Base-by-base conservation (phyloP, 2,113 vertebrate genomes). In the Aphelocoma coerulescens region DNA sequence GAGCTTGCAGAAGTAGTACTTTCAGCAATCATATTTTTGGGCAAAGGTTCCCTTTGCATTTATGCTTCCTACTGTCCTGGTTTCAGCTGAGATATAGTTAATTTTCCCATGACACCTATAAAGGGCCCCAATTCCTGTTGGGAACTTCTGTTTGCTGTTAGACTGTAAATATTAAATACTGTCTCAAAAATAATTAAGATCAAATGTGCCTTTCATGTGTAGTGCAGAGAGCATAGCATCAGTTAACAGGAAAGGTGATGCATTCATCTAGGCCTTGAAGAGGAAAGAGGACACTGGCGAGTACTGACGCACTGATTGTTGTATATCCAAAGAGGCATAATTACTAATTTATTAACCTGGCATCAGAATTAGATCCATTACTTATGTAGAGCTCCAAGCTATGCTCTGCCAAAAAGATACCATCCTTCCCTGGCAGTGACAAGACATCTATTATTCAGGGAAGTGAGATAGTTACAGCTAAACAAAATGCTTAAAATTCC, bases 301-400 rank as follows among this genome's bases (percentile, higher is more conserved):
- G 44, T 83, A 66, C 76, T 80, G 68, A 61, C 23, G 18, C 94
- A 90, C 65, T 86, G 88, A 92, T 95, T 94, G 88, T 86, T 95
- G 41, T 57, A 57, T 72, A 72, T 41, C 91, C 81, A 86, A 68
- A 71, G 65, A 92, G 44, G 74, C 91, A 68, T 37, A 86, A 95
- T 95, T 88, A 93, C 85, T 96, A 92, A 96, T 95, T 94, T 93
- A 96, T 97, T 89, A 93, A 78, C 57, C 32, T 68, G 37, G 73
- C 39, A 11, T 59, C 67, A 73, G 84, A 71, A 83, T 85, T 94
- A 87, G 62, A 72, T 69, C 83, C 76, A 95, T 95, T 89, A 94
- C 72, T 93, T 93, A 94, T 54, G 76, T 75, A 91, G 65, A 90
- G 61, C 92, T 96, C 32, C 49, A 65, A 81, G 85, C 95, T 82